Evolutionary conservation across 2,888 invertebrate genomes (phyloP), one percentile per base, ranked within the genome.

Genomic region (Leptopilina drosophilae): DNA sequence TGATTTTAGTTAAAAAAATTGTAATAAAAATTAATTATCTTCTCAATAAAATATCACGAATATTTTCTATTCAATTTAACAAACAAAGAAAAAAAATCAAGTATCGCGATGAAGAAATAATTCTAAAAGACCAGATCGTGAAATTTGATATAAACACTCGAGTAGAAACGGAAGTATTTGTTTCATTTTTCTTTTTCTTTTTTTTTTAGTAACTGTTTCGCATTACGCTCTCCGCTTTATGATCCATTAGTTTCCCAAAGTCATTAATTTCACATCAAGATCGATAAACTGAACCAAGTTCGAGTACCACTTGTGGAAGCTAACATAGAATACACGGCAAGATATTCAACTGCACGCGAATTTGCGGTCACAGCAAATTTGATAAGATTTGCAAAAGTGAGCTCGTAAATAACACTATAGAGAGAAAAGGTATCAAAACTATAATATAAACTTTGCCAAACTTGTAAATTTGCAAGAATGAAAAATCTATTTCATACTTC

Each of bases 391-490:
- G 49, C 33, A 53, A 69, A 69, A 69, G 73, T 73, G 26, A 7
- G 53, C 53, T 53, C 59, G 77, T 80, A 83, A 82, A 82, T 79
- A 80, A 78, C 53, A 75, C 76, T 33, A 33, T 2, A 33, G 33
- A 66, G 8, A n/a, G 59, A 64, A 49, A 82, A 81, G 79, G 78
- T 1, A 20, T 49, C 15, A 42, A 42, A 42, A 33, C 33, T 33
- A 5, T 33, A 33, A 20, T 33, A 33, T 33, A 33, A 33, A 33
- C 33, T 42, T 42, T 42, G 42, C 20, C 6, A 26, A 49, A 49
- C 7, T 33, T 33, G 33, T 33, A 33, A 33, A 33, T 33, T 33
- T 33, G 33, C 2, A 33, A 33, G 33, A 33, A 33, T 33, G 33
- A 33, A 33, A 33, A 33, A 33, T 33, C 33, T 33, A 33, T 33